A percentile compares a stretch with the other conserved stretches of the same genome.
These are phyloP conservation scores for Triplophysa siluroides DNA, from an alignment of 2,113 vertebrate species.

Conservation along the genomic window DNA sequence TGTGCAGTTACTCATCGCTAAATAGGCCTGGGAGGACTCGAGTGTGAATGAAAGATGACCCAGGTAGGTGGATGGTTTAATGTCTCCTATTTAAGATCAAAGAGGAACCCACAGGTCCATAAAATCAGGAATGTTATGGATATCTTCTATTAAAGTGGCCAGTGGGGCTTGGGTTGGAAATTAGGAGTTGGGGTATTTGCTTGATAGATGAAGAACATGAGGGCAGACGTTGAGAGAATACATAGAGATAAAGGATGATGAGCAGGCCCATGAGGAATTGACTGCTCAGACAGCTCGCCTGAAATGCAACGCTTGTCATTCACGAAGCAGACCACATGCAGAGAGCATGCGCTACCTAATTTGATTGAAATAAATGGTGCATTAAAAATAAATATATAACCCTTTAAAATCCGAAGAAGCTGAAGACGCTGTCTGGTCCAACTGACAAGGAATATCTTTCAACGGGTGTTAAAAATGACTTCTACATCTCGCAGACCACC, in stretches of 20 bases:
- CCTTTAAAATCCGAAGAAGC: too few species aligned
- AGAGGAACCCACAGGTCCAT: neutral
- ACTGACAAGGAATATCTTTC: neutral
- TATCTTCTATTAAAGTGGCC: neutral
- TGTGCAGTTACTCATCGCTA: constrained; percentile 71
- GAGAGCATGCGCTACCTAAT: too few species aligned
- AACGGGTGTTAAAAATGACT: neutral
- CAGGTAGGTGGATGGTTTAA: constrained; percentile 16
- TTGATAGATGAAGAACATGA: neutral
- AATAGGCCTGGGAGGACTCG: constrained; percentile 68
- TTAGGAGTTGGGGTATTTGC: neutral
- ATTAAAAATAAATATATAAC: too few species aligned
- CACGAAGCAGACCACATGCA: too few species aligned
- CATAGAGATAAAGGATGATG: neutral
- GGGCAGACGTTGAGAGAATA: neutral
- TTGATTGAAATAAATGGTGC: too few species aligned
- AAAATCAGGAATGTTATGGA: neutral
- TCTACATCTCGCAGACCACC: neutral
- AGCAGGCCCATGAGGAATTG: too few species aligned
- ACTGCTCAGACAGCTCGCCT: neutral
- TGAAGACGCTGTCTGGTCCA: neutral
- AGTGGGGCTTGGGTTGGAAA: neutral
- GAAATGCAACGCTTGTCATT: neutral
- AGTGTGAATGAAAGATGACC: constrained; percentile 29
- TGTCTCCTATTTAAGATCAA: constrained; percentile 18